phyloP scores from a whole-genome alignment of 1,140 invertebrate genomes.

The Aphis gossypii region DNA sequence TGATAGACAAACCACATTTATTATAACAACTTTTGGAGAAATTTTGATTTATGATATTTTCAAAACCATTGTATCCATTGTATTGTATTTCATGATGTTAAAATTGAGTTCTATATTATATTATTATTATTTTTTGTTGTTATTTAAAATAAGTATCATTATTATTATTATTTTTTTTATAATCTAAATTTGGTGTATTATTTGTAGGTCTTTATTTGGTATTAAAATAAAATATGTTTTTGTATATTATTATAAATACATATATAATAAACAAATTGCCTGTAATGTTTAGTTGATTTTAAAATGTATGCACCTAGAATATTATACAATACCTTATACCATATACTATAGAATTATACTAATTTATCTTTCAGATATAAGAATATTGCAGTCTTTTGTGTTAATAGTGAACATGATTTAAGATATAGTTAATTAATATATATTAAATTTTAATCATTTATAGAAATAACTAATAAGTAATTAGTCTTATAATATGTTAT shows the following conservation, averaged over 20 bases:
- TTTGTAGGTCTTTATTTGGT: conserved; percentile 19
- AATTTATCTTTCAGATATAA: neutral
- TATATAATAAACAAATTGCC: conserved; percentile 45
- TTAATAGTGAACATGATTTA: neutral
- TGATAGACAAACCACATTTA: conserved; percentile 44
- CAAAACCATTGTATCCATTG: conserved; percentile 46
- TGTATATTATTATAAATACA: conserved; percentile 54
- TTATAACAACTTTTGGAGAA: conserved; percentile 48
- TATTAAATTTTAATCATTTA: too few species aligned
- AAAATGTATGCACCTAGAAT: neutral
- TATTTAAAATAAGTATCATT: conserved; percentile 42
- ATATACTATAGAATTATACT: neutral
- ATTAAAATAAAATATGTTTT: conserved; percentile 49
- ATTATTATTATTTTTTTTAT: conserved; percentile 41
- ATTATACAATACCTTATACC: neutral
- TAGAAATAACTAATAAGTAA: too few species aligned
- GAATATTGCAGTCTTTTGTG: neutral
- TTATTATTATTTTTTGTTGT: conserved; percentile 53
- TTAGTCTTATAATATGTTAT: too few species aligned
- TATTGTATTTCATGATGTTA: conserved; percentile 32
- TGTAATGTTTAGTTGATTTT: neutral
- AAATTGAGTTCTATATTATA: conserved; percentile 48
- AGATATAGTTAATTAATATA: neutral
- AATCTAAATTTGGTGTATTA: conserved; percentile 39
- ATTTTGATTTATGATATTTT: conserved; percentile 49